Evolutionary conservation across 2,888 invertebrate genomes (phyloP).

Genomic region (Epicampocera succincta): DNA sequence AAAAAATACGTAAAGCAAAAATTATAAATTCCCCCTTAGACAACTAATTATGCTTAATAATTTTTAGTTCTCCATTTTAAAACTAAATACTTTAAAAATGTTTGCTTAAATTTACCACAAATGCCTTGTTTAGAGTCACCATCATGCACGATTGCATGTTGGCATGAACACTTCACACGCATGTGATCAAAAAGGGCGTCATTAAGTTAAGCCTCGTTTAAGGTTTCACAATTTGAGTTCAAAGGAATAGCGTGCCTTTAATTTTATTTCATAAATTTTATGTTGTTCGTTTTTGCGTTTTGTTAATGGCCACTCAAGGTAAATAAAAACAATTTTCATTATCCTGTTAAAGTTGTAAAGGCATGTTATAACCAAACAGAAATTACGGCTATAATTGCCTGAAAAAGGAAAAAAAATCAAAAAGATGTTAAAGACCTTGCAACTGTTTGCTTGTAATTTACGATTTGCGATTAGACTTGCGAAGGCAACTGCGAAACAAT

Average conservation of each 20-base stretch:
- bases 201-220: conserved; percentile 29
- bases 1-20: too few relatives aligned
- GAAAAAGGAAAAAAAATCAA: too few relatives aligned
- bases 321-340: conserved; percentile 9
- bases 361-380: not conserved
- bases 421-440: too few relatives aligned
- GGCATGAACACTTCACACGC: conserved; percentile 7
- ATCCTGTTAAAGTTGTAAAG: not conserved
- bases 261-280: not conserved
- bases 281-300: not conserved
- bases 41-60: too few relatives aligned
- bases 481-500: too few relatives aligned
- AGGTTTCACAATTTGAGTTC: not conserved
- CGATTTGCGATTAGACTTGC: too few relatives aligned
- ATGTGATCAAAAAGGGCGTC: conserved; percentile 31
- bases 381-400: too few relatives aligned
- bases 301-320: conserved; percentile 6
- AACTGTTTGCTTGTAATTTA: too few relatives aligned
- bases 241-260: conserved; percentile 20
- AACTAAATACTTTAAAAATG: too few relatives aligned
- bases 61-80: too few relatives aligned
- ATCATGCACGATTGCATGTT: conserved; percentile 33
- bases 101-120: too few relatives aligned
- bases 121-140: not conserved
- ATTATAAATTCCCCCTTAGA: too few relatives aligned